Percentiles rank a stretch among this genome's conserved stretches.
These are phyloP conservation scores for Acrocephalus kingi DNA, from an alignment of 2,113 vertebrate genomes.

Conservation along the genomic window DNA sequence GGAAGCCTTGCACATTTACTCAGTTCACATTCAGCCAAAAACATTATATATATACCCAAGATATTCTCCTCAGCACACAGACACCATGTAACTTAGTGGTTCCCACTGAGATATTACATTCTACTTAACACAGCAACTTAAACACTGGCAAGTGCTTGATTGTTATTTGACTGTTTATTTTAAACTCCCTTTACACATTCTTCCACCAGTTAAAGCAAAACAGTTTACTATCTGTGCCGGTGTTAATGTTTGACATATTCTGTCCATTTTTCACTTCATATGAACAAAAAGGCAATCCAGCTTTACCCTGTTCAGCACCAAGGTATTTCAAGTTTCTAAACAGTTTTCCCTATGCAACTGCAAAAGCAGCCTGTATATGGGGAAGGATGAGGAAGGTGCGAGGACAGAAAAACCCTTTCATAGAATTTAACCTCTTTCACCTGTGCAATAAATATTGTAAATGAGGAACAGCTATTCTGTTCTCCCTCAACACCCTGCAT, in stretches of 20 bases:
- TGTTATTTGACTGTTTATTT: constrained; percentile 16
- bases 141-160: not conserved
- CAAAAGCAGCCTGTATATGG: not conserved
- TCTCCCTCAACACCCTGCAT: not conserved
- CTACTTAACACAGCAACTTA: not conserved
- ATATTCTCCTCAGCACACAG: constrained; percentile 1
- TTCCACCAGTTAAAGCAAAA: not conserved
- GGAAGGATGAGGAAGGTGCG: not conserved
- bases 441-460: not conserved
- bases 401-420: not conserved
- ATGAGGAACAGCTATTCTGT: not conserved
- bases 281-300: not conserved
- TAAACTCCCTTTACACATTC: not conserved
- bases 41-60: not conserved
- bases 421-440: not conserved
- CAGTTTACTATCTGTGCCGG: not conserved
- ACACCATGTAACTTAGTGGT: not conserved
- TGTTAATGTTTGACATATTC: not conserved
- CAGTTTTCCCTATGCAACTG: not conserved
- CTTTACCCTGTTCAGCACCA: not conserved
- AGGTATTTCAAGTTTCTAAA: not conserved
- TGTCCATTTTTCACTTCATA: not conserved
- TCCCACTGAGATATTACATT: not conserved
- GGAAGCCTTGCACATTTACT: not conserved
- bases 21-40: not conserved